Conservation (phyloP, 2,113 vertebrate genomes). For the Microcebus ravelobensis region DNA sequence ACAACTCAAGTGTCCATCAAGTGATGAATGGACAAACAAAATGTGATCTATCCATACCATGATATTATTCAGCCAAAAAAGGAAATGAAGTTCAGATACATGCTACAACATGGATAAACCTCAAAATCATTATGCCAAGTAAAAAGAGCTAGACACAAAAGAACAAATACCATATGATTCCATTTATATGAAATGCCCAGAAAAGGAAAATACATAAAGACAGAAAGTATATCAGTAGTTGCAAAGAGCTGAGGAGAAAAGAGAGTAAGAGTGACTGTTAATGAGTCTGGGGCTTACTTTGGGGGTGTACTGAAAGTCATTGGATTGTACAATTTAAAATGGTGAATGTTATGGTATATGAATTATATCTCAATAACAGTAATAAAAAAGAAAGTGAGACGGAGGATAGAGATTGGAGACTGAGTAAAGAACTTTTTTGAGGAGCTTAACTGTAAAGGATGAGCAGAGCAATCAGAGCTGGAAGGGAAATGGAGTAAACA, state of each 20-base stretch:
- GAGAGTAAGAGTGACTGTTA: neutral
- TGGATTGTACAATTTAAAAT: constrained; percentile 30
- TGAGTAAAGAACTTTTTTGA: constrained; percentile 22
- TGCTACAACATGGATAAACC: neutral
- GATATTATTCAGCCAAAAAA: neutral
- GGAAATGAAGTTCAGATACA: neutral
- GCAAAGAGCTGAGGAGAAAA: neutral
- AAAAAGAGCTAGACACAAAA: constrained; percentile 34
- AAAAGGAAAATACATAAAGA: neutral
- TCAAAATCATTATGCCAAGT: neutral
- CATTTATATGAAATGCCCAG: neutral
- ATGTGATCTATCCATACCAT: neutral
- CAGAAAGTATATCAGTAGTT: neutral
- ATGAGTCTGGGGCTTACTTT: neutral
- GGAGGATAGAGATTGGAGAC: neutral
- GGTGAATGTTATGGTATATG: neutral
- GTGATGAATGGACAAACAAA: neutral
- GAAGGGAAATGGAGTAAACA: neutral
- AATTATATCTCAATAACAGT: constrained; percentile 2
- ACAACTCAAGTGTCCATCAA: neutral
- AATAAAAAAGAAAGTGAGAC: neutral
- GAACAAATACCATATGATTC: neutral
- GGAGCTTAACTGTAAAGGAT: neutral
- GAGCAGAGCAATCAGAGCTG: neutral
- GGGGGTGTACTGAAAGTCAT: neutral